Evolutionary conservation across 2,888 invertebrate species (phyloP).

Genomic region (Acrobeloides nanus): DNA sequence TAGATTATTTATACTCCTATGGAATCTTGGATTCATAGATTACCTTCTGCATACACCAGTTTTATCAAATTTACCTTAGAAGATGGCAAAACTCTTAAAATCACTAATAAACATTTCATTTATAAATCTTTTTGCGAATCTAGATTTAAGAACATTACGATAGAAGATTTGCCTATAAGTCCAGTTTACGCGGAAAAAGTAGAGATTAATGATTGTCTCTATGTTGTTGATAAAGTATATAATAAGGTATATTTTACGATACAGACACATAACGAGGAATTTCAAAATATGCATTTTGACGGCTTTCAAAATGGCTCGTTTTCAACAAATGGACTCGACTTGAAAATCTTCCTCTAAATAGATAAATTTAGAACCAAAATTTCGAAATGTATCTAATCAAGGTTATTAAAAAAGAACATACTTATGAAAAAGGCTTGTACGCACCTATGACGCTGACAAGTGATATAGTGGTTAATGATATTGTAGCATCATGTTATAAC

Average conservation of each 20-base stretch:
- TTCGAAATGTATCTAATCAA: too few relatives aligned
- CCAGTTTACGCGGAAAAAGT: slow-evolving; percentile 44
- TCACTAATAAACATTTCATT: slow-evolving; percentile 46
- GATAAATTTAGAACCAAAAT: too few relatives aligned
- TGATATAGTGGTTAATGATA: slow-evolving; percentile 33
- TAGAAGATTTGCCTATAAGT: not conserved
- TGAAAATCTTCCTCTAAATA: too few relatives aligned
- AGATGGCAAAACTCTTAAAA: slow-evolving; percentile 37
- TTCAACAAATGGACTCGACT: too few relatives aligned
- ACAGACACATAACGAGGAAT: too few relatives aligned
- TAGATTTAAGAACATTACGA: too few relatives aligned
- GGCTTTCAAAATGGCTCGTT: too few relatives aligned
- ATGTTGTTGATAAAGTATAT: slow-evolving; percentile 20
- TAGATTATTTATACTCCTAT: slow-evolving; percentile 28
- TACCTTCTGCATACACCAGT: slow-evolving; percentile 30
- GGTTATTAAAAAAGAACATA: too few relatives aligned
- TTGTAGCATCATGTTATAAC: slow-evolving; percentile 39
- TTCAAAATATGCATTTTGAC: too few relatives aligned
- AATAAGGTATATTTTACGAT: too few relatives aligned
- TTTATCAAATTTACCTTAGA: slow-evolving; percentile 26
- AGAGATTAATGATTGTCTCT: slow-evolving; percentile 43
- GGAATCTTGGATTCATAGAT: slow-evolving; percentile 43
- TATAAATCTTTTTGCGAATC: slow-evolving; percentile 29
- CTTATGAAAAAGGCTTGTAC: slow-evolving; percentile 39
- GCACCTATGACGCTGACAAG: slow-evolving; percentile 45